Evolutionary conservation across 2,888 invertebrate genomes (phyloP), one percentile per base, ranked within the genome.

Genomic region (Archips crataeganus): DNA sequence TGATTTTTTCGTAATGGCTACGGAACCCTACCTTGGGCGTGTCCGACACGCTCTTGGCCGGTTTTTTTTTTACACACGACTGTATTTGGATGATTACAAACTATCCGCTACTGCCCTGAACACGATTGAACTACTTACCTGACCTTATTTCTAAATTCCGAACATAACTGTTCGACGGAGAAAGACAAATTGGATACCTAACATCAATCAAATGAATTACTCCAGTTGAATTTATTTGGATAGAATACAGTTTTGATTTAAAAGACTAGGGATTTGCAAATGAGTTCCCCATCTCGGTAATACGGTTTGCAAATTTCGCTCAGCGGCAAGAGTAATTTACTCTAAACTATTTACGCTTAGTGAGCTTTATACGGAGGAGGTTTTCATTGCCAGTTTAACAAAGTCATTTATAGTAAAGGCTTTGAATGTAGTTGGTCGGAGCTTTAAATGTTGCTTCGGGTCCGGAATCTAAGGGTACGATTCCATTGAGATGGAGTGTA

Each of bases 211-310:
- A 49, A 64, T 59, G 65, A 65, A 59, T 59, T 36, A 49, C 23
- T 64, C 47, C 36, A 36, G 2, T 36, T 59, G 36, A 47, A 57
- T 62, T 70, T 42, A 63, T 57, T 64, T 32, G 45, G 59, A 49
- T 32, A 32, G 62, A 60, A 13, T 51, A 10, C 51, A 15, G 57
- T 63, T 70, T 63, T 70, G 59, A 15, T 64, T 59, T 36, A 59
- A 23, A 49, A 70, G 47, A 39, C 70, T 70, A 64, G 59, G 59
- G 64, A 65, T 71, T 65, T 71, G 70, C 47, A 64, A 71, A 71
- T 71, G 64, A 71, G 59, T 65, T 64, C 70, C 64, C 59, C 36
- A 47, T 71, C 54, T 59, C 57, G 47, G 49, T 71, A 71, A 32
- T 57, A 57, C 57, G 32, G 57, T 57, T 32, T 64, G 70, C 70